Conservation (phyloP, 2,797 vertebrate species). For the Psittacula echo region DNA sequence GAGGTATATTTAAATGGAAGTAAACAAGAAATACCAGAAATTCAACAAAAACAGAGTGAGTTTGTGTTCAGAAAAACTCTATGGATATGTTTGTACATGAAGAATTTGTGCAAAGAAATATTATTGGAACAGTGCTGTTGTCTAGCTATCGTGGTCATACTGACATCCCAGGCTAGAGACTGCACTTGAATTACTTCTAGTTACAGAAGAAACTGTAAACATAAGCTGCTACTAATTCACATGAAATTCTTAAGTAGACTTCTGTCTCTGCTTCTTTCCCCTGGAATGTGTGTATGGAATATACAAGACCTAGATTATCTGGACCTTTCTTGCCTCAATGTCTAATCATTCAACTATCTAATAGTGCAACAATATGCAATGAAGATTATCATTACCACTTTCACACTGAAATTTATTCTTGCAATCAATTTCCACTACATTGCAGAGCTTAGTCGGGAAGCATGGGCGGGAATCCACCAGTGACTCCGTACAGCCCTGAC, state of each 20-base stretch:
- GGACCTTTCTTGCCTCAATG: background rate
- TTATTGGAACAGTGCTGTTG: background rate
- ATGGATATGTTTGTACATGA: background rate
- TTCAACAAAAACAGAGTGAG: background rate
- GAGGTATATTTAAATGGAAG: background rate
- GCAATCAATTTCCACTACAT: slow-evolving; percentile 82
- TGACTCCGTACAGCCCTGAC: slow-evolving; percentile 78
- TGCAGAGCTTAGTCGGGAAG: slow-evolving; percentile 83
- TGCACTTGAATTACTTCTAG: background rate
- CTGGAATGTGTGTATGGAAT: background rate
- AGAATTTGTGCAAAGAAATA: background rate
- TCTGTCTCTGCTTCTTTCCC: background rate
- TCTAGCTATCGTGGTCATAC: background rate
- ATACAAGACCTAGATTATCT: background rate
- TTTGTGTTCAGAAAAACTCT: background rate
- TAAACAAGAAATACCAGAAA: background rate
- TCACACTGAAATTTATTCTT: slow-evolving; percentile 87
- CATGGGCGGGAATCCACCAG: slow-evolving; percentile 83
- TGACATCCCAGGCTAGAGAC: background rate
- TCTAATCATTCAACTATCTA: background rate
- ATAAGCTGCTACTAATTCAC: background rate
- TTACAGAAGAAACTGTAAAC: background rate
- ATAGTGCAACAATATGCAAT: background rate
- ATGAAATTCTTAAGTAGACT: background rate
- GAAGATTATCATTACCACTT: slow-evolving; percentile 78